These are phyloP conservation scores for Ecliptopera silaceata DNA, from an alignment of 2,888 invertebrate species.

Conservation along the genomic window DNA sequence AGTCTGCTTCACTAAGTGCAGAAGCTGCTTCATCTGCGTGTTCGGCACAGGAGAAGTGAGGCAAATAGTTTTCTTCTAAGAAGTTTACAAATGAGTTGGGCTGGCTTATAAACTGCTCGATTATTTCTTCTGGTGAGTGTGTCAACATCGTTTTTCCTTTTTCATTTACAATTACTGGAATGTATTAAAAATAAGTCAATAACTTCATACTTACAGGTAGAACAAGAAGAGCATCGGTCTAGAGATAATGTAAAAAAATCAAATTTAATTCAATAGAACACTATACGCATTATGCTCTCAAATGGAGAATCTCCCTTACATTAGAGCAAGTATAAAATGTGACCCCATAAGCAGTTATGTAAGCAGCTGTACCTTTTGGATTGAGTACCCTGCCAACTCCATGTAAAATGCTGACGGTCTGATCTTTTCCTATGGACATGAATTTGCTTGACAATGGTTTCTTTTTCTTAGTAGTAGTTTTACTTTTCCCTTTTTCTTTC, in stretches of 20 bases:
- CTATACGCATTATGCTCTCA: no score
- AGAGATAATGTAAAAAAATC: not conserved
- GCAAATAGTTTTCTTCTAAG: conserved; percentile 88
- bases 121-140: conserved; percentile 85
- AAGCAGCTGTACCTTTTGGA: conserved; percentile 90
- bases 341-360: no score
- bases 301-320: no score
- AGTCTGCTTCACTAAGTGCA: conserved; percentile 88
- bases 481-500: conserved; percentile 62
- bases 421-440: conserved; percentile 84
- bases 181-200: no score
- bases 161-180: conserved; percentile 58
- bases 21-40: conserved; percentile 84
- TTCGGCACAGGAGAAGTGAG: conserved; percentile 87
- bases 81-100: conserved; percentile 86
- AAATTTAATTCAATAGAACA: no score
- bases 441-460: conserved; percentile 68
- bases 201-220: no score
- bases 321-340: no score
- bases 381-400: conserved; percentile 89
- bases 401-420: conserved; percentile 88
- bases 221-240: no score
- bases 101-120: conserved; percentile 86
- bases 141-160: conserved; percentile 71
- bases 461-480: conserved; percentile 70